Evolutionary conservation across 1,140 invertebrate genomes (phyloP).

Genomic region (Caenorhabditis elegans): WBcel235 BX284606.5:5792001-5792500

Average conservation of each 20-base stretch:
- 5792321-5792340: conserved; percentile 16
- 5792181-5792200: too few relatives aligned
- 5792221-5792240: too few relatives aligned
- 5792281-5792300: neutral
- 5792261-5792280: conserved; percentile 4
- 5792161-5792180: too few relatives aligned
- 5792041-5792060: neutral
- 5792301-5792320: neutral
- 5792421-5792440: conserved; percentile 33
- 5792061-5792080: neutral
- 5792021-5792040: neutral
- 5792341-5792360: conserved; percentile 31
- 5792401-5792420: conserved; percentile 3
- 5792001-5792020: neutral
- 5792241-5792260: too few relatives aligned
- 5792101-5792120: too few relatives aligned
- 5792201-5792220: too few relatives aligned
- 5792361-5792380: neutral
- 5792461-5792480: conserved; percentile 24
- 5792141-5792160: too few relatives aligned
- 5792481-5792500: conserved; percentile 29
- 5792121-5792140: too few relatives aligned
- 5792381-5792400: conserved; percentile 22
- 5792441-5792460: conserved; percentile 33
- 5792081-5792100: neutral